Percentiles rank a stretch among this genome's conserved stretches.
Evolutionary conservation across 2,113 vertebrate genomes (phyloP).

Genomic region (Aplodontia rufa): DNA sequence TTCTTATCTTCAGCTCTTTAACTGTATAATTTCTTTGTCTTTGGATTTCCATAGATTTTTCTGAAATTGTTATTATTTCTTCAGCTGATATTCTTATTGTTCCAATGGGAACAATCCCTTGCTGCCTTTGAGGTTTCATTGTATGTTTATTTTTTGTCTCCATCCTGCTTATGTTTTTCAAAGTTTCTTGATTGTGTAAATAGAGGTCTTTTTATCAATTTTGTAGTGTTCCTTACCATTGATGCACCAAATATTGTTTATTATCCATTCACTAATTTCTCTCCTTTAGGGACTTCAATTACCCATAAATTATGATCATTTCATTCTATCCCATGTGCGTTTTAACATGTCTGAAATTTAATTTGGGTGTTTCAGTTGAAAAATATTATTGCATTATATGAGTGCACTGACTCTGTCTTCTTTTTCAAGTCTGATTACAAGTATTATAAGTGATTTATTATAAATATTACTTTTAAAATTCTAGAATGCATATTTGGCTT

Average conservation of each 20-base stretch:
- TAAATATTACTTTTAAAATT: not conserved
- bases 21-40: not conserved
- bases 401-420: not conserved
- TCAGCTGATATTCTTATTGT: not conserved
- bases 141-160: too few species aligned
- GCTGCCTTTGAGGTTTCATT: not conserved
- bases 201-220: not conserved
- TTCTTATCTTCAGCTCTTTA: not conserved
- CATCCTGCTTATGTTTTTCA: too few species aligned
- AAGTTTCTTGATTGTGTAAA: too few species aligned
- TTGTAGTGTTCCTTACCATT: not conserved
- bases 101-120: not conserved
- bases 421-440: not conserved
- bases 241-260: not conserved
- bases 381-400: not conserved
- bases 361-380: not conserved
- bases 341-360: not conserved
- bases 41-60: not conserved
- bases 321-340: not conserved
- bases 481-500: not conserved
- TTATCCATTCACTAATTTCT: not conserved
- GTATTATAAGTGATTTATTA: too few species aligned
- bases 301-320: not conserved
- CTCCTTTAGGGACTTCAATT: not conserved
- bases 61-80: not conserved